Evolutionary conservation across 2,113 vertebrate species (phyloP), one percentile per base, ranked within the genome.

Genomic region (Lasiurus cinereus): DNA sequence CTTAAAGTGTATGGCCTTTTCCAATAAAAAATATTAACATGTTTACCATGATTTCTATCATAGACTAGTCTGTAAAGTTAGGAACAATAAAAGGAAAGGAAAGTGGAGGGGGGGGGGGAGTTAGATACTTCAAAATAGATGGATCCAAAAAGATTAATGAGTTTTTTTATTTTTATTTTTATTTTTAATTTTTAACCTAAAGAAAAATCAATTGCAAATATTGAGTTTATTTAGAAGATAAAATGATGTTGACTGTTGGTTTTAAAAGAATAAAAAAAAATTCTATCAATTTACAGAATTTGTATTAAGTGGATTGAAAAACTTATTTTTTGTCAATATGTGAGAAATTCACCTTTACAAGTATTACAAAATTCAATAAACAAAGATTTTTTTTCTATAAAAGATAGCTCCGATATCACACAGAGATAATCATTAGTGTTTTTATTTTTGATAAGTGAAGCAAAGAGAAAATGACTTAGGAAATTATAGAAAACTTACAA

Each of bases 241-340:
- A 94, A 87, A 77, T 90, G 8, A 88, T 50, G 4, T 18, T 62
- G 24, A 77, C 19, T 70, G 39, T n/a, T 80, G 12, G 2, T 43
- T 83, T 91, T 39, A 48, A 36, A 93, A 46, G 64, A 79, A 76
- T 31, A 52, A 80, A 83, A 80, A 83, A n/a, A 19, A 33, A 83
- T 39, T 36, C 13, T 56, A 43, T 16, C 56, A 80, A 14, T 52
- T 86, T 70, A 19, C 27, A 19, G 46, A 14, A 64, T 54, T 87
- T 94, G 80, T 27, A 78, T 89, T 91, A 94, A 83, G 1, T 74
- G 12, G 6, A 56, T 48, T 56, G 15, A 77, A 95, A 93, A 46
- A 33, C 2, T 14, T 67, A 50, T 89, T 85, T 77, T 86, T 27
- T 93, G 1, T 67, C 27, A 76, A 2, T 74, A 27, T 19, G 36